Conservation (phyloP, 1,140 invertebrate genomes). For the Anastrepha obliqua region DNA sequence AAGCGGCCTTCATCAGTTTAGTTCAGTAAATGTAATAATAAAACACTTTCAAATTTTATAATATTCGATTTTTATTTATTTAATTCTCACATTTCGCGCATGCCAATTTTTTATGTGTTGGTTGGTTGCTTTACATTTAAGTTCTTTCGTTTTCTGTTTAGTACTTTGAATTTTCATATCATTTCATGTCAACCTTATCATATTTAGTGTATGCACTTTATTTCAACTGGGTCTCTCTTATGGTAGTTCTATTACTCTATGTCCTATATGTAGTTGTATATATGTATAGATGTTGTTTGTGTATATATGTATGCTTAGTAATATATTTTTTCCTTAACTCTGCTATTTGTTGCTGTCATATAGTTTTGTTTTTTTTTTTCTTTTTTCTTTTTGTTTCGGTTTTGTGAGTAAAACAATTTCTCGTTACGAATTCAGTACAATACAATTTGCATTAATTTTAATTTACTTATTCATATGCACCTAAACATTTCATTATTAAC, state of each 20-base stretch:
- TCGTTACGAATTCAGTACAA: constrained; percentile 8
- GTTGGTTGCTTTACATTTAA: constrained; percentile 7
- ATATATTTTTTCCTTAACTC: too few relatives aligned
- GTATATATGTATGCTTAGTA: too few relatives aligned
- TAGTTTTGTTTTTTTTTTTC: neutral
- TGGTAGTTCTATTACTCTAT: neutral
- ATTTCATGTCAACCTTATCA: constrained; percentile 9
- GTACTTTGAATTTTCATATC: neutral
- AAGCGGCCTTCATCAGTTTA: too few relatives aligned
- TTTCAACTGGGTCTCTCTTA: neutral
- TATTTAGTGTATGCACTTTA: constrained; percentile 1
- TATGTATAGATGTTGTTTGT: neutral
- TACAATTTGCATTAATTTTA: neutral
- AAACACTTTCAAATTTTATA: neutral
- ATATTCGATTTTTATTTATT: constrained; percentile 13
- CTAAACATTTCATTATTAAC: neutral
- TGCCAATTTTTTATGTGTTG: neutral
- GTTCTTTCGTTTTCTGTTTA: neutral
- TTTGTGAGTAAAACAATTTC: neutral
- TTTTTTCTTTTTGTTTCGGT: neutral
- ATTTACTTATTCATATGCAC: neutral
- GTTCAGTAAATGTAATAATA: neutral
- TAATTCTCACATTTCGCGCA: constrained; percentile 16
- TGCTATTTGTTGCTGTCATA: too few relatives aligned
- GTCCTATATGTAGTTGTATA: neutral